Evolutionary conservation across 30 jellyfish, hydroid and myxozoan species (phyloP).

Genomic region (Chironex yamaguchii): DNA sequence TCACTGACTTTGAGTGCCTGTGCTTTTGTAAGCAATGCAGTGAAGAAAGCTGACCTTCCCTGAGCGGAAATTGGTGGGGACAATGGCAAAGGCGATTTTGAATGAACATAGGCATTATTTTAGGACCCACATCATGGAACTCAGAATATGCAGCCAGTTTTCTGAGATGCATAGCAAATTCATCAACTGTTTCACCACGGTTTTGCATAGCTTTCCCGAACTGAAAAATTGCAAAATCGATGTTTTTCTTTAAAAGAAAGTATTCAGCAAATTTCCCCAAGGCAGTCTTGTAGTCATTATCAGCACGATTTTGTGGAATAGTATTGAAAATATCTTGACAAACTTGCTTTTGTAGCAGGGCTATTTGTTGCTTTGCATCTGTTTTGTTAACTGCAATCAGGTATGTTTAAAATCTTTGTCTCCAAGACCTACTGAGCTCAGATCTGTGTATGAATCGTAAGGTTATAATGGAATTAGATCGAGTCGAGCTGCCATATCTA

Average conservation of each 20-base stretch:
- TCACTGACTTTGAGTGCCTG: conserved; percentile 39
- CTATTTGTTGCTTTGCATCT: conserved; percentile 10
- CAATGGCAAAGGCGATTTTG: conserved; percentile 27
- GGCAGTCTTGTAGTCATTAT: conserved; percentile 49
- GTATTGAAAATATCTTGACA: conserved; percentile 32
- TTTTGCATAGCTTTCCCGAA: conserved; percentile 42
- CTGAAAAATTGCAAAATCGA: conserved; percentile 29
- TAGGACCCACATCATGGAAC: conserved; percentile 13
- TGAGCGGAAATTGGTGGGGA: conserved; percentile 37
- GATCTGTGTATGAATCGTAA: conserved; percentile 48
- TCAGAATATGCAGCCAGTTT: conserved; percentile 45
- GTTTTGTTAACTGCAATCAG: conserved; percentile 1
- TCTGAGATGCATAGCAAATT: conserved; percentile 37
- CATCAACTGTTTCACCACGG: conserved; percentile 52
- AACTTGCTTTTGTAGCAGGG: not conserved
- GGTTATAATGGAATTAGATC: conserved; percentile 46
- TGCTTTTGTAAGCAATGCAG: conserved; percentile 42
- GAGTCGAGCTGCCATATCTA: conserved; percentile 32
- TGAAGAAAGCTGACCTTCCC: conserved; percentile 35
- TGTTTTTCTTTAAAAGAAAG: conserved; percentile 35
- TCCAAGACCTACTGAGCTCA: conserved; percentile 43
- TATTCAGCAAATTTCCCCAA: conserved; percentile 39
- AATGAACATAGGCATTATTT: conserved; percentile 30
- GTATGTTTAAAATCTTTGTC: conserved; percentile 34
- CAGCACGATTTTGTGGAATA: conserved; percentile 21